Conservation (phyloP, 2,113 vertebrate species). For the Ondatra zibethicus region DNA sequence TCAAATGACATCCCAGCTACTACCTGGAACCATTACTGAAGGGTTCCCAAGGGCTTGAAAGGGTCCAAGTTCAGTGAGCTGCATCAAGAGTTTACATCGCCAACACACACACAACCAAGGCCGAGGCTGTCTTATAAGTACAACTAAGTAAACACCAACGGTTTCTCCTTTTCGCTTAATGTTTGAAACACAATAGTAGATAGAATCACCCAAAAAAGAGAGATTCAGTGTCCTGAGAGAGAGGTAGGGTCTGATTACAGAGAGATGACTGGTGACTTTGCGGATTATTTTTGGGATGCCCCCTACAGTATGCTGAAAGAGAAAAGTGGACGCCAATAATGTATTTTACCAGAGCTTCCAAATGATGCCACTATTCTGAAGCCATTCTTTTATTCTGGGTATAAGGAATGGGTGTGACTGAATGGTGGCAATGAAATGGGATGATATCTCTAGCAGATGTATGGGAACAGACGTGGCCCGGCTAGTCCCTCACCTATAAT, state of each 20-base stretch:
- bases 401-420: background rate
- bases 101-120: background rate
- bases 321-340: background rate
- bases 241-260: conserved; percentile 19
- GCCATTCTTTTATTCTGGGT: conserved; percentile 15
- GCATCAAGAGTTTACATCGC: conserved; percentile 22
- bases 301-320: background rate
- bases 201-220: conserved; percentile 31
- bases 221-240: background rate
- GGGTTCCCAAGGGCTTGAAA: background rate
- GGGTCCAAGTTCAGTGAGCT: conserved; percentile 46
- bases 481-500: background rate
- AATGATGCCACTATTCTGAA: background rate
- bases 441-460: background rate
- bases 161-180: conserved; percentile 38
- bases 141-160: conserved; percentile 14
- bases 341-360: conserved; percentile 32
- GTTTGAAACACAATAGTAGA: conserved; percentile 6
- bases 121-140: background rate
- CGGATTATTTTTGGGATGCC: background rate
- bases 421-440: background rate
- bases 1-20: background rate
- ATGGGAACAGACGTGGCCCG: background rate
- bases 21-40: background rate
- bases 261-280: background rate